A percentile compares a stretch with the other conserved stretches of the same genome.
Evolutionary conservation across 2,888 invertebrate species (phyloP).

Genomic region (Ochropacha duplaris): DNA sequence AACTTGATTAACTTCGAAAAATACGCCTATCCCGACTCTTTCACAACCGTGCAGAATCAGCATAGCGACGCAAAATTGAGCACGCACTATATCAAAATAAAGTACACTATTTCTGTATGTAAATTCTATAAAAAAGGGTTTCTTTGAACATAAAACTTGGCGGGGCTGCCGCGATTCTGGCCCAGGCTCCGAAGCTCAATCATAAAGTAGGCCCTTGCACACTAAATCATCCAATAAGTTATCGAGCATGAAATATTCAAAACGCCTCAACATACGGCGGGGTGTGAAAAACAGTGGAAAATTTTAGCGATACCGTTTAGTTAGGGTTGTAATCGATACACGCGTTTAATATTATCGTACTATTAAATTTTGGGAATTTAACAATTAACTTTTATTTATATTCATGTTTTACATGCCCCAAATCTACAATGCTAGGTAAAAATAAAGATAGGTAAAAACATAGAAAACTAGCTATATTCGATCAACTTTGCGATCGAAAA

Average conservation of each 20-base stretch:
- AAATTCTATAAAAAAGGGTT: constrained; percentile 51
- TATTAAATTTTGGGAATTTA: neutral
- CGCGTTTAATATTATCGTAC: neutral
- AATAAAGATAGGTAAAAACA: too few relatives aligned
- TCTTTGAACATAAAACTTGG: constrained; percentile 37
- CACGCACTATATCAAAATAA: constrained; percentile 36
- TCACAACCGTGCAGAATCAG: constrained; percentile 15
- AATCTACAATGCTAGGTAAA: too few relatives aligned
- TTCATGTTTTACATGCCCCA: too few relatives aligned
- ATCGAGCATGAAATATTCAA: constrained; percentile 76
- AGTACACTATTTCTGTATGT: constrained; percentile 45
- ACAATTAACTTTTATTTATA: too few relatives aligned
- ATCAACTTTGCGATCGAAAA: too few relatives aligned
- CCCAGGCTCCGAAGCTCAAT: constrained; percentile 38
- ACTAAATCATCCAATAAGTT: constrained; percentile 79
- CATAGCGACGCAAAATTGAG: constrained; percentile 28
- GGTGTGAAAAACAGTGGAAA: constrained; percentile 63
- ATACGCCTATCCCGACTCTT: neutral
- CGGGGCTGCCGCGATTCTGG: constrained; percentile 32
- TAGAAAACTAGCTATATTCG: too few relatives aligned
- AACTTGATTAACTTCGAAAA: neutral
- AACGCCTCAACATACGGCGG: constrained; percentile 61
- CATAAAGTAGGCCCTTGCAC: constrained; percentile 47
- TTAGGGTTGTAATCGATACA: constrained; percentile 34
- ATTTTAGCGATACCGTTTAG: constrained; percentile 42